Evolutionary conservation across 2,113 vertebrate genomes (phyloP).

Genomic region (Hippolais icterina): DNA sequence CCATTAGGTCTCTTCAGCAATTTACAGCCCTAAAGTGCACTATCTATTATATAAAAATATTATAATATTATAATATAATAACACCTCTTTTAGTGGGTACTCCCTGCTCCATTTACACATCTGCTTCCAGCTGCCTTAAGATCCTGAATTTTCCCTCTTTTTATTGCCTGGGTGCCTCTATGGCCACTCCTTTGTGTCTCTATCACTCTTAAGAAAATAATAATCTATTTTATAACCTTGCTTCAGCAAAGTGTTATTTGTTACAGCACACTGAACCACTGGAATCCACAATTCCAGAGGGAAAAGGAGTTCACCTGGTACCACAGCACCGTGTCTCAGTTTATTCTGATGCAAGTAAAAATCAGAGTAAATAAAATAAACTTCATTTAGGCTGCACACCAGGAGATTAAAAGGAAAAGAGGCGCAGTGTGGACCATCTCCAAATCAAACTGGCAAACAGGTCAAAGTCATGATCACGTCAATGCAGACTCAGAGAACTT

Average conservation of each 20-base stretch:
- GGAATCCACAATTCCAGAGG: neutral
- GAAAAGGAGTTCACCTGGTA: neutral
- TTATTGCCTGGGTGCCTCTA: neutral
- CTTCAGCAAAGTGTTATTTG: neutral
- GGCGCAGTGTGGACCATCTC: neutral
- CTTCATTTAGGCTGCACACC: neutral
- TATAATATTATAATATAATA: no score
- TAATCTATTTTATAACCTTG: neutral
- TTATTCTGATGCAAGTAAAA: neutral
- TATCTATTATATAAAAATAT: neutral
- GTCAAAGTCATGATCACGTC: neutral
- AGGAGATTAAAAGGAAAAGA: neutral
- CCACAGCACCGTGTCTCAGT: rapidly evolving
- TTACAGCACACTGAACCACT: neutral
- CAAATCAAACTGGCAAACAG: neutral
- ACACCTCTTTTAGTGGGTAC: neutral
- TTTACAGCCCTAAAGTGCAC: neutral
- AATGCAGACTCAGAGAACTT: neutral
- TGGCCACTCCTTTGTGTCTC: rapidly evolving
- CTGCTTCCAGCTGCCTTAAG: neutral
- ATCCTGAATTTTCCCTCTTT: neutral
- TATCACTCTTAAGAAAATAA: neutral
- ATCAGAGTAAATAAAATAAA: neutral
- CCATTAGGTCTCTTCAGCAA: neutral
- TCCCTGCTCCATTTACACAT: neutral